These are phyloP conservation scores for Sceloporus undulatus DNA, from an alignment of 2,113 vertebrate genomes.

Conservation along the genomic window DNA sequence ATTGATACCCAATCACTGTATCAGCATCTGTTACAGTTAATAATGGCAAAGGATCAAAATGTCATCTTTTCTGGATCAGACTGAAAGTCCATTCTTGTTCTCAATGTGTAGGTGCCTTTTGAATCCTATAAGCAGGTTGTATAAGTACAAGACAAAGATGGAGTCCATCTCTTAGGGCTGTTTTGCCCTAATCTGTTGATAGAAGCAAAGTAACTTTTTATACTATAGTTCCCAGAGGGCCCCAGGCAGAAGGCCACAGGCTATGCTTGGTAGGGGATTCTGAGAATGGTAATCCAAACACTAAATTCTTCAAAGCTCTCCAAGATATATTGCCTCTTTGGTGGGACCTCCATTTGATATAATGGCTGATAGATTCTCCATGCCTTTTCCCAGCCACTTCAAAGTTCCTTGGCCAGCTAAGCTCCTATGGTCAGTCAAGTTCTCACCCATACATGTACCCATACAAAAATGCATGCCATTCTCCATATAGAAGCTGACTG, in stretches of 20 bases:
- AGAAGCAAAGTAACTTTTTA: background rate
- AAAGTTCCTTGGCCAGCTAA: background rate
- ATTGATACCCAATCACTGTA: constrained; percentile 28
- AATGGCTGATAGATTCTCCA: background rate
- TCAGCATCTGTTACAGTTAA: constrained; percentile 24
- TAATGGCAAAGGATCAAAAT: too few species aligned
- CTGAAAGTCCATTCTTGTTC: background rate
- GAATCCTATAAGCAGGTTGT: too few species aligned
- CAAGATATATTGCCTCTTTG: background rate
- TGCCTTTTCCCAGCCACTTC: too few species aligned
- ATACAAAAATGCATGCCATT: background rate
- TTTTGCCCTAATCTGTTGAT: background rate
- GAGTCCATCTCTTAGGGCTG: background rate
- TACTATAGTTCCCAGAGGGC: background rate
- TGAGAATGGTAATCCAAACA: background rate
- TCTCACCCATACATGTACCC: background rate
- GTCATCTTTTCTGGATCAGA: background rate
- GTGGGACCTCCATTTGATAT: background rate
- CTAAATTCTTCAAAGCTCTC: background rate
- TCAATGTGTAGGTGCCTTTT: too few species aligned
- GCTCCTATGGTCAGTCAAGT: background rate
- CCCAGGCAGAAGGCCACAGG: too few species aligned
- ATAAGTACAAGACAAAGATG: background rate
- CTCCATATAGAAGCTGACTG: background rate
- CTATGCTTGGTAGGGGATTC: background rate